These are phyloP conservation scores for Trichosurus vulpecula DNA, from an alignment of 2,797 vertebrate species.

Conservation along the genomic window DNA sequence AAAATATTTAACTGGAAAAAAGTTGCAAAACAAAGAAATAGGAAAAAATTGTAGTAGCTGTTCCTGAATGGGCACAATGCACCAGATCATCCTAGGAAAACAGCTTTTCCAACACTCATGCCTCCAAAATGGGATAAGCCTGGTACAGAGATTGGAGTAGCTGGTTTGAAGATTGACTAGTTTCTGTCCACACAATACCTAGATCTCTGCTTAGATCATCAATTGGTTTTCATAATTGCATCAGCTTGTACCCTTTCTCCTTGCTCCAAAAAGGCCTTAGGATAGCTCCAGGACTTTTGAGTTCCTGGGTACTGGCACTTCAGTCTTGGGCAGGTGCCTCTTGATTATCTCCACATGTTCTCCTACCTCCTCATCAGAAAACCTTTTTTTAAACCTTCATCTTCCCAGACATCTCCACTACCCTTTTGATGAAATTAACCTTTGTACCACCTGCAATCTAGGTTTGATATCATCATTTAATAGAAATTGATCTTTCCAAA, in stretches of 20 bases:
- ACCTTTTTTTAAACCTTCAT: not conserved
- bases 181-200: not conserved
- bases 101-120: not conserved
- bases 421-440: not conserved
- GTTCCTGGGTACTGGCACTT: not conserved
- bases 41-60: not conserved
- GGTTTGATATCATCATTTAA: not conserved
- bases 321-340: not conserved
- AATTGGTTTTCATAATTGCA: not conserved
- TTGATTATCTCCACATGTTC: not conserved
- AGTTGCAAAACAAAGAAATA: not conserved
- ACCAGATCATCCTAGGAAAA: not conserved
- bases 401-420: not conserved
- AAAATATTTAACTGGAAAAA: not conserved
- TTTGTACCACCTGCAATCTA: not conserved
- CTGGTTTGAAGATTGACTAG: not conserved
- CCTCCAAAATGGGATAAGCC: not conserved
- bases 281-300: not conserved
- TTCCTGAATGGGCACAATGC: not conserved
- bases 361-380: not conserved
- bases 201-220: not conserved
- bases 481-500: not conserved
- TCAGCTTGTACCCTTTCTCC: not conserved
- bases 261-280: not conserved
- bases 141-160: not conserved